Conservation (phyloP, 2,888 invertebrate species). For the Cephus runcator region DNA sequence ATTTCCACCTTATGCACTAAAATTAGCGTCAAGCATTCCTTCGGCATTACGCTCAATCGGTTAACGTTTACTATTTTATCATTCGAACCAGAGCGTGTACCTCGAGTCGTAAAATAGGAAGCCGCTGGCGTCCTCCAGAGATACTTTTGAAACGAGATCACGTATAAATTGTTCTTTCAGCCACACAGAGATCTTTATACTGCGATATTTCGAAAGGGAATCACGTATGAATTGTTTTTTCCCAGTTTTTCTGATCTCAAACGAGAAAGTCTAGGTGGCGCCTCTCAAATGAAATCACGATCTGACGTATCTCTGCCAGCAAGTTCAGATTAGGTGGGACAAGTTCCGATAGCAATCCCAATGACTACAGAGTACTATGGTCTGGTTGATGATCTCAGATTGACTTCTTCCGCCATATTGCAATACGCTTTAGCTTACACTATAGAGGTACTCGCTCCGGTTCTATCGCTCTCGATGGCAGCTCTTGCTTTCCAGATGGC, state of each 20-base stretch:
- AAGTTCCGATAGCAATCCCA: not conserved
- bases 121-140: not conserved
- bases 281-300: not conserved
- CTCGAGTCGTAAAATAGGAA: not conserved
- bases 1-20: not conserved
- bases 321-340: not conserved
- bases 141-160: not conserved
- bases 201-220: not conserved
- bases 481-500: slow-evolving; percentile 22
- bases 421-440: not conserved
- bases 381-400: not conserved
- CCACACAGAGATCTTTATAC: not conserved
- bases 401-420: not conserved
- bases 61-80: not conserved
- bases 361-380: not conserved
- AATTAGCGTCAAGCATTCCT: not conserved
- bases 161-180: not conserved
- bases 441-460: not conserved
- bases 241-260: not conserved
- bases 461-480: not conserved
- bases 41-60: not conserved
- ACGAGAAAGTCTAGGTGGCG: not conserved
- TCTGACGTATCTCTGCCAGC: not conserved
- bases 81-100: not conserved
- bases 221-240: not conserved